Evolutionary conservation across 2,888 invertebrate species (phyloP), one percentile per base, ranked within the genome.

Genomic region (Ellobium chinense): DNA sequence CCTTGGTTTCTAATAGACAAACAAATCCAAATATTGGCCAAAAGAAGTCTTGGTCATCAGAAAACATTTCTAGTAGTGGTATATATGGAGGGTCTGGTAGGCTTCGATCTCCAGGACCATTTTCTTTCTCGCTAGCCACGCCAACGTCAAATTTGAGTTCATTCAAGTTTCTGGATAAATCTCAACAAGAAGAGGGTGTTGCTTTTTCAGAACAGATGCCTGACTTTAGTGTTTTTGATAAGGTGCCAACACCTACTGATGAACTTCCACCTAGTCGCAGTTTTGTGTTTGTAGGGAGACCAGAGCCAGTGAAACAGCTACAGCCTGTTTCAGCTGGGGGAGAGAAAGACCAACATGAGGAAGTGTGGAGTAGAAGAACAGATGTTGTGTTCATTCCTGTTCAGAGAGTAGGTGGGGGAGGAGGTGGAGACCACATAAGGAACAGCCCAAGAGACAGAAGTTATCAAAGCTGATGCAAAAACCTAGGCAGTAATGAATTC

Each of bases 21-120:
- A 37, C 84, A 76, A 29, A 76, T 70, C 70, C 86, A 21, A 63
- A 83, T 9, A 78, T 76, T 2, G 77, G 60, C 29, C 77, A 70
- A 7, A 85, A 88, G 63, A 87, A 89, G 82, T 89, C 90, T 36
- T 78, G 86, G 69, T 89, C 89, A 21, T 88, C 89, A 7, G 90
- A 90, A 70, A 88, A 86, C 78, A 83, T 89, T 34, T 82, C 86
- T 2, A 60, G 60, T 39, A 81, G 76, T 72, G 78, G 82, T n/a
- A 39, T 79, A 69, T 78, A 82, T 68, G 24, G 74, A n/a, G 68
- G 79, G 21, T 60, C 37, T 39, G 58, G 68, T n/a, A 75, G 31
- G 56, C 46, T 66, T 24, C 60, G 69, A 75, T 76, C 84, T 14
- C 80, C 84, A 18, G 88, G 86, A 74, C 89, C 89, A 21, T 90